Evolutionary conservation across 2,888 invertebrate species (phyloP).

Genomic region (Horisme vitalbata): DNA sequence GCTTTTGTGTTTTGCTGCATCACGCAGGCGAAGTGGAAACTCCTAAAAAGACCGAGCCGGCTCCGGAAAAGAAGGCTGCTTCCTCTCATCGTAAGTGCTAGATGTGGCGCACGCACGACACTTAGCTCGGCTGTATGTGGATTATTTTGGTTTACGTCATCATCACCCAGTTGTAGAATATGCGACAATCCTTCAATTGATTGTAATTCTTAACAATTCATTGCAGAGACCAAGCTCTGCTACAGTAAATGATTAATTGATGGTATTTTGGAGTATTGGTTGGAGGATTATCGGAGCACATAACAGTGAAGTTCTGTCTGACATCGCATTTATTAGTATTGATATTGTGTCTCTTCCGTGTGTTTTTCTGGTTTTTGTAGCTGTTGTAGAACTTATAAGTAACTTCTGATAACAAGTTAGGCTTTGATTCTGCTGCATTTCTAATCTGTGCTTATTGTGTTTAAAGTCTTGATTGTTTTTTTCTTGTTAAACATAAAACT

Average conservation of each 20-base stretch:
- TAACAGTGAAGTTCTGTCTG: slow-evolving; percentile 29
- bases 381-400: slow-evolving; percentile 31
- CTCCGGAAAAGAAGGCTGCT: slow-evolving; percentile 76
- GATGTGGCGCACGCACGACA: slow-evolving; percentile 70
- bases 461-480: background rate
- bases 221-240: slow-evolving; percentile 15
- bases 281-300: slow-evolving; percentile 45
- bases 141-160: slow-evolving; percentile 29
- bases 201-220: slow-evolving; percentile 5
- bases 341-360: slow-evolving; percentile 28
- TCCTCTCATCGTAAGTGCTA: slow-evolving; percentile 81
- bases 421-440: slow-evolving; percentile 11
- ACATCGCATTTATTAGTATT: slow-evolving; percentile 35
- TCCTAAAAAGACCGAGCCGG: slow-evolving; percentile 78
- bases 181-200: slow-evolving; percentile 44
- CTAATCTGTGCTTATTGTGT: slow-evolving; percentile 12
- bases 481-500: too few relatives aligned
- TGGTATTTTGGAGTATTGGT: slow-evolving; percentile 11
- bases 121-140: slow-evolving; percentile 35
- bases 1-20: slow-evolving; percentile 79
- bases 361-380: slow-evolving; percentile 39
- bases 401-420: slow-evolving; percentile 2
- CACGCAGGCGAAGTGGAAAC: slow-evolving; percentile 80
- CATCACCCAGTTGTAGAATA: slow-evolving; percentile 28
- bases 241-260: slow-evolving; percentile 12